Evolutionary conservation across 2,888 invertebrate genomes (phyloP).

Genomic region (Aquatica leii): DNA sequence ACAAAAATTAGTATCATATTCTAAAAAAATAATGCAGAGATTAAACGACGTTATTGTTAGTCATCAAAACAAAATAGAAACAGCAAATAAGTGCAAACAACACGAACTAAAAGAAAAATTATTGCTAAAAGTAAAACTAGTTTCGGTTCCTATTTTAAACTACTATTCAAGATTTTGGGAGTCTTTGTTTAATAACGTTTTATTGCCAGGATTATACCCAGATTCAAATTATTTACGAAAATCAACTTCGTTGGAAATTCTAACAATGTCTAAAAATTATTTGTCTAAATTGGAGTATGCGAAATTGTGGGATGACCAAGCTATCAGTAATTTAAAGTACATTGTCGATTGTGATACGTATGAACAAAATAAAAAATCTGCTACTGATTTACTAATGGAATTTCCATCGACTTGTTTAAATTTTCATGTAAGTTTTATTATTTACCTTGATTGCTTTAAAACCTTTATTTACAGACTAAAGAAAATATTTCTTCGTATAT

Average conservation of each 20-base stretch:
- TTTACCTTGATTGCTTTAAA: conserved; percentile 17
- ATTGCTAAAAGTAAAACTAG: background rate
- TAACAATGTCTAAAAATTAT: conserved; percentile 46
- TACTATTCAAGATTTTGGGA: conserved; percentile 29
- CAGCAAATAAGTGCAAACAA: background rate
- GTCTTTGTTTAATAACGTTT: conserved; percentile 59
- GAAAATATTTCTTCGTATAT: conserved; percentile 52
- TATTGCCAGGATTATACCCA: conserved; percentile 62
- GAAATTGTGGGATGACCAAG: conserved; percentile 45
- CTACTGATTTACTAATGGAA: conserved; percentile 66
- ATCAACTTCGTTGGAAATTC: conserved; percentile 66
- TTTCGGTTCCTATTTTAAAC: background rate
- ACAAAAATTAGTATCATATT: conserved; percentile 71
- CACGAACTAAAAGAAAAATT: background rate
- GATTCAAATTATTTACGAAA: conserved; percentile 72
- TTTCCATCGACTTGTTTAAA: conserved; percentile 53
- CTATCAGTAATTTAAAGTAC: conserved; percentile 50
- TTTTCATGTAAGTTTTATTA: conserved; percentile 52
- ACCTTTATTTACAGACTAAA: conserved; percentile 48
- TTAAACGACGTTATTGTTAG: conserved; percentile 57
- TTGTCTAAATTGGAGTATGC: conserved; percentile 46
- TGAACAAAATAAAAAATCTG: conserved; percentile 76
- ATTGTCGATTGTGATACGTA: conserved; percentile 70
- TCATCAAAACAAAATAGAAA: background rate
- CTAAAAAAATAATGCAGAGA: conserved; percentile 73